Evolutionary conservation across 2,113 vertebrate genomes (phyloP).

Genomic region (Varanus salvator): DNA sequence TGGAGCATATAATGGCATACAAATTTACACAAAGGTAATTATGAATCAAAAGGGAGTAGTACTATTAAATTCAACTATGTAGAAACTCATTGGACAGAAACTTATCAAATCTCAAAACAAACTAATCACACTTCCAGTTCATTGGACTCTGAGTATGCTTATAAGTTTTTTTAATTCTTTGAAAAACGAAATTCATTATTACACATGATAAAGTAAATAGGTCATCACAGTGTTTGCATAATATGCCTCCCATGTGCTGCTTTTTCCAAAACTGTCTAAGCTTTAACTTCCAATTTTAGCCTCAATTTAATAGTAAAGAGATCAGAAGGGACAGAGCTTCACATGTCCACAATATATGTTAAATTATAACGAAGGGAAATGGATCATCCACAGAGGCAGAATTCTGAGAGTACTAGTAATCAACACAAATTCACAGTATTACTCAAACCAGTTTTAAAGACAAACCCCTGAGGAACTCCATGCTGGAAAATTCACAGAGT

Average conservation of each 20-base stretch:
- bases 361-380: neutral
- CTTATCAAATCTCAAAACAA: neutral
- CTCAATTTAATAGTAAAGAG: neutral
- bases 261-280: neutral
- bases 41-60: neutral
- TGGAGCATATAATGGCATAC: neutral
- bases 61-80: constrained; percentile 10
- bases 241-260: neutral
- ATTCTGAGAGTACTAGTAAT: neutral
- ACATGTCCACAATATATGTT: neutral
- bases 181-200: neutral
- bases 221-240: neutral
- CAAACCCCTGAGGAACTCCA: no score
- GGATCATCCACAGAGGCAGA: neutral
- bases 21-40: neutral
- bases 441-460: neutral
- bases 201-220: neutral
- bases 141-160: neutral
- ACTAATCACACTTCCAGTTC: neutral
- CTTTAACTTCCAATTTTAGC: neutral
- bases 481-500: no score
- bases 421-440: neutral
- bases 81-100: constrained; percentile 50
- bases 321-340: neutral
- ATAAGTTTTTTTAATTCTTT: neutral